Percentiles rank a stretch among this genome's conserved stretches.
phyloP scores from a whole-genome alignment of 1,140 invertebrate species.

The Caenorhabditis tropicalis region DNA sequence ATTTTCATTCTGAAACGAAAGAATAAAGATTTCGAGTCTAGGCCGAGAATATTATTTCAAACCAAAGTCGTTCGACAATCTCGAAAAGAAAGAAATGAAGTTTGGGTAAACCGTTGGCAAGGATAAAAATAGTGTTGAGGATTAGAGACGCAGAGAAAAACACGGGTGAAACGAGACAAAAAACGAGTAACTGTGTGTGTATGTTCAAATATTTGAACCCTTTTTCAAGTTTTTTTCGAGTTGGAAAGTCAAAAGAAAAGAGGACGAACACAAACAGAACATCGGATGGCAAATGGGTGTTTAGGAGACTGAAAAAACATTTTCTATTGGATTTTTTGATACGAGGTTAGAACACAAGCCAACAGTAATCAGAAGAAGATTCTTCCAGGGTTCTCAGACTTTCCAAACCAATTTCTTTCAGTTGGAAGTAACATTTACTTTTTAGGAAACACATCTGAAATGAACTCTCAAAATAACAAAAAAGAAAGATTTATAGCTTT shows the following conservation, averaged over 20 bases:
- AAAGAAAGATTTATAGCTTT: too few species aligned
- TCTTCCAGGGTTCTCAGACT: too few species aligned
- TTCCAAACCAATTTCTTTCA: too few species aligned
- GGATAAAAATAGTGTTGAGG: neutral
- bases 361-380: too few species aligned
- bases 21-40: neutral
- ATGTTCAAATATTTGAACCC: constrained; percentile 37
- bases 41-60: neutral
- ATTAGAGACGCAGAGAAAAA: constrained; percentile 7
- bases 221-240: neutral
- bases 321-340: neutral
- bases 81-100: constrained; percentile 6
- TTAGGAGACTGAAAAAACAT: neutral
- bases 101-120: constrained; percentile 25
- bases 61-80: neutral
- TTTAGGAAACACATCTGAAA: too few species aligned
- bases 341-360: neutral
- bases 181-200: constrained; percentile 19
- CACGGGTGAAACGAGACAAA: constrained; percentile 6
- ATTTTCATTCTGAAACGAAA: neutral
- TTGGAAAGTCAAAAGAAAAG: neutral
- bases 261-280: neutral
- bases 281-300: neutral
- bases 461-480: too few species aligned
- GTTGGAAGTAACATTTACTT: too few species aligned